Evolutionary conservation across 2,888 invertebrate species (phyloP).

Genomic region (Caenorhabditis sp.): DNA sequence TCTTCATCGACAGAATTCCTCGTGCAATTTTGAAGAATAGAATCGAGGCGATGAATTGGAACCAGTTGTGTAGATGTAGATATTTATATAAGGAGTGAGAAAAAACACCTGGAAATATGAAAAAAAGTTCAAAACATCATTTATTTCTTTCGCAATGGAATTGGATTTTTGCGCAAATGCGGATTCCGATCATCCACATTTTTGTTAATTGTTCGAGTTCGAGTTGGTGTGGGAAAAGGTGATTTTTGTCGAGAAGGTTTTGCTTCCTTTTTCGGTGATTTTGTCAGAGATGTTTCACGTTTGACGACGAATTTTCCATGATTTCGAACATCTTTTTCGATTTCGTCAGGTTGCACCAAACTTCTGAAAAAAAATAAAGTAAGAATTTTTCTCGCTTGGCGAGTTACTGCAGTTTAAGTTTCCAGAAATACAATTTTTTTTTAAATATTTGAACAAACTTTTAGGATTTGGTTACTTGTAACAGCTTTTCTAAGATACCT

Average conservation of each 20-base stretch:
- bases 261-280: not conserved
- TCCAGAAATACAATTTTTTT: no score
- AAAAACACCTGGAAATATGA: no score
- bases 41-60: conserved; percentile 21
- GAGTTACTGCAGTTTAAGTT: no score
- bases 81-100: no score
- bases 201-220: not conserved
- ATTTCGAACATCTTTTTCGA: not conserved
- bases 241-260: not conserved
- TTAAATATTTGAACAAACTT: no score
- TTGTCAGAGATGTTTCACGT: not conserved
- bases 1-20: conserved; percentile 23
- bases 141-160: not conserved
- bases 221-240: not conserved
- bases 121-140: no score
- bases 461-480: no score
- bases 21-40: conserved; percentile 29
- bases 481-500: no score
- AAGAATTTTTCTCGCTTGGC: no score
- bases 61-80: conserved; percentile 23
- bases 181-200: not conserved
- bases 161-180: not conserved
- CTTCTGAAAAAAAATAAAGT: not conserved
- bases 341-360: not conserved
- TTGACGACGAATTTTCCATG: not conserved